Evolutionary conservation across 2,113 vertebrate genomes (phyloP), one percentile per base, ranked within the genome.

Genomic region (Heterocephalus glaber): DNA sequence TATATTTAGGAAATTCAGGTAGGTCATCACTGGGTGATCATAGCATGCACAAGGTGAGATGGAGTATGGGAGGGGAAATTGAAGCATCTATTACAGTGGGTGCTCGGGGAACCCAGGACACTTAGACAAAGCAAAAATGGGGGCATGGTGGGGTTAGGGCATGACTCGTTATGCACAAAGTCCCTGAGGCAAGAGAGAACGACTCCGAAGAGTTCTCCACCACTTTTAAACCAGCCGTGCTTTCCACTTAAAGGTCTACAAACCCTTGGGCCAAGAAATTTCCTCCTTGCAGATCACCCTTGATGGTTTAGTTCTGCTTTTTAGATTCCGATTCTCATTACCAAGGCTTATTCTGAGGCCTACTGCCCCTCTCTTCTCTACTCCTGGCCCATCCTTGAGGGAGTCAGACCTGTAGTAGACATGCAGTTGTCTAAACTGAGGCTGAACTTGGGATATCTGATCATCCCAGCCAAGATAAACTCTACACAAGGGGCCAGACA

Each of bases 271-370:
- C 20, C 52, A 7, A 30, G 61, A 30, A 52, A 26, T 30, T 47
- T 86, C 41, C 60, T 44, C 44, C 38, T 74, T 56, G 54, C 35
- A 44, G n/a, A 52, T 83, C 79, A 77, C 33, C 19, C 28, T 35
- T 54, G 33, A 60, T 41, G 84, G 13, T 70, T 68, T 35, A 90
- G 28, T 79, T 90, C 77, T 72, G 47, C 72, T 82, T 94, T 92
- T n/a, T 22, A 38, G 22, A 4, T 76, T 72, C 60, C 22, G 5
- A 72, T 77, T 79, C 74, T 80, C 35, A n/a, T 49, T 30, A 10
- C 63, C 66, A 2, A 30, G 41, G 2, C 19, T 89, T 54, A 66
- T 83, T 70, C 9, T 5, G 44, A 88, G 85, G 70, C 20, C 76
- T 16, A 12, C 0, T 9, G 4, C 35, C 47, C 86, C 10, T 24